Percentiles rank a stretch among this genome's conserved stretches.
These are phyloP conservation scores for Tribolium madens DNA, from an alignment of 1,140 invertebrate species.

Conservation along the genomic window DNA sequence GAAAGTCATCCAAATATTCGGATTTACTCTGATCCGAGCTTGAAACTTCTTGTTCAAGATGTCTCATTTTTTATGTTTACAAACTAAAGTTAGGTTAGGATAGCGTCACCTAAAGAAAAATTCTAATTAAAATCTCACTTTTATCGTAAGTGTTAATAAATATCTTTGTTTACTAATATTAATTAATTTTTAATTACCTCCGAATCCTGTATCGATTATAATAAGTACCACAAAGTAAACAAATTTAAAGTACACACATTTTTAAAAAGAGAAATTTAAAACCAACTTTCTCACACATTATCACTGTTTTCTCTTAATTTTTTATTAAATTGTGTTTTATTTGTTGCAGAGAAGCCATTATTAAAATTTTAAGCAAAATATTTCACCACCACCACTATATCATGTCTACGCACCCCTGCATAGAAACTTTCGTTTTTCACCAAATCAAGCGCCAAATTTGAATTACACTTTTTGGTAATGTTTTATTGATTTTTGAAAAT, in stretches of 20 bases:
- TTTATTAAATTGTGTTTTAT: not conserved
- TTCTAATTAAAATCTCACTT: not conserved
- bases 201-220: not conserved
- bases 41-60: constrained; percentile 5
- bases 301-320: not conserved
- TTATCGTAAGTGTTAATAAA: not conserved
- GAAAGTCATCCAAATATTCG: constrained; percentile 22
- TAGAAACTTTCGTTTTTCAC: constrained; percentile 12
- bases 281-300: not conserved
- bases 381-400: not conserved
- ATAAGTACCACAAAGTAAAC: not conserved
- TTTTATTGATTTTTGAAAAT: not conserved
- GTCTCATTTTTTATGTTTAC: constrained; percentile 25
- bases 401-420: not conserved
- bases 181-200: not conserved
- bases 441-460: not conserved
- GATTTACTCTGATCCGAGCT: not conserved
- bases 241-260: not conserved
- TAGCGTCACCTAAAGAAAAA: not conserved
- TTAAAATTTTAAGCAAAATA: not conserved
- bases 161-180: not conserved
- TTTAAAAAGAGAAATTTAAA: not conserved
- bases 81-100: constrained; percentile 17
- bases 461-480: not conserved
- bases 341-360: not conserved